Conservation (phyloP, 2,113 vertebrate species). For the Speoplatyrhinus poulsoni region DNA sequence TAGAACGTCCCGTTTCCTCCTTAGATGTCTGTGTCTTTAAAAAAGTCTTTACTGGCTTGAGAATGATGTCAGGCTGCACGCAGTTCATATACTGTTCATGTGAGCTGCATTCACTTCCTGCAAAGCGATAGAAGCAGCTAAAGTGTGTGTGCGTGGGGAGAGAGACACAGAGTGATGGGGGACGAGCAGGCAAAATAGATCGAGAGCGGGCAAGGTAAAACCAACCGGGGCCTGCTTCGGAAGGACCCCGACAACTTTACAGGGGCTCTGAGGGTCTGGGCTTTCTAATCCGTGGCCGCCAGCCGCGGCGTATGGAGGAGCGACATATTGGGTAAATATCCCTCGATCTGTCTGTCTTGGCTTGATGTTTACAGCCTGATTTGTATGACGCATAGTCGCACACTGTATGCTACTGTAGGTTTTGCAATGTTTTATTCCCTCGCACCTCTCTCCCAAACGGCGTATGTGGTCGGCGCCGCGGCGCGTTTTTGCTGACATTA, state of each 20-base stretch:
- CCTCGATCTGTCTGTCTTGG: constrained; percentile 16
- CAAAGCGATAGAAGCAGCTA: constrained; percentile 68
- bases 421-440: constrained; percentile 57
- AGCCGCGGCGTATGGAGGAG: constrained; percentile 69
- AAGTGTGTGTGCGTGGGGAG: constrained; percentile 43
- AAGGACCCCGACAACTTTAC: constrained; percentile 70
- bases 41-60: constrained; percentile 65
- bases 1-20: constrained; percentile 14
- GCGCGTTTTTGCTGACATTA: constrained; percentile 25
- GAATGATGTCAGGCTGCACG: constrained; percentile 76
- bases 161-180: constrained; percentile 45
- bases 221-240: constrained; percentile 54
- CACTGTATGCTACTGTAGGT: constrained; percentile 21
- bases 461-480: background rate
- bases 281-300: constrained; percentile 46
- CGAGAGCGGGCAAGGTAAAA: constrained; percentile 59
- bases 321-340: constrained; percentile 72
- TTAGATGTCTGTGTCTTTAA: constrained; percentile 78
- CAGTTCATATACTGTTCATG: constrained; percentile 70
- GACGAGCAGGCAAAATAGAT: constrained; percentile 59
- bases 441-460: constrained; percentile 17
- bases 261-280: constrained; percentile 45
- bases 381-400: constrained; percentile 62
- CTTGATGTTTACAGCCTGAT: constrained; percentile 48
- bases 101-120: constrained; percentile 81